Conservation (phyloP, 2,113 vertebrate genomes). For the Lycocorax pyrrhopterus region DNA sequence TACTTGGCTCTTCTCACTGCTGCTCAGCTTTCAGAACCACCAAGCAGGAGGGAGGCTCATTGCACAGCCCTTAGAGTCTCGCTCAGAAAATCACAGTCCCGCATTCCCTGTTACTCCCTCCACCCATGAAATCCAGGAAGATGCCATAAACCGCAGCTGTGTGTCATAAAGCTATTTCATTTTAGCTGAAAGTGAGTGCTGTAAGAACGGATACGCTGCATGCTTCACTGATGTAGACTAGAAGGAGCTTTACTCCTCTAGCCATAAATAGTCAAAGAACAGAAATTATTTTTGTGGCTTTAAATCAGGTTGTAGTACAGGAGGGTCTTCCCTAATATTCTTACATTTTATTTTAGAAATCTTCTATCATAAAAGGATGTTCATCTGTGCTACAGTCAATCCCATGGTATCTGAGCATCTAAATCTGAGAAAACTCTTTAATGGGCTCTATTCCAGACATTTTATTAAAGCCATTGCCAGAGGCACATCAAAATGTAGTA, state of each 20-base stretch:
- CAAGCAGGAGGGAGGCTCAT: not conserved
- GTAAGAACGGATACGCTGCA: not conserved
- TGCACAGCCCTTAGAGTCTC: not conserved
- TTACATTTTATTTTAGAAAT: not conserved
- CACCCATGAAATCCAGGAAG: not conserved
- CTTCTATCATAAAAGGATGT: not conserved
- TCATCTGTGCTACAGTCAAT: not conserved
- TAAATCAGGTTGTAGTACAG: not conserved
- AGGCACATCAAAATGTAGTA: constrained; percentile 24
- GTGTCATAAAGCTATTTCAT: not conserved
- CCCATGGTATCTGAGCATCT: not conserved
- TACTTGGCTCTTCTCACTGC: not conserved
- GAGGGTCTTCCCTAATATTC: not conserved
- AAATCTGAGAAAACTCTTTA: constrained; percentile 19
- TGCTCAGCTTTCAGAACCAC: not conserved
- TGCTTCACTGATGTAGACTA: not conserved
- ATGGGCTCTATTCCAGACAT: not conserved
- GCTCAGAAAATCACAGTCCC: not conserved
- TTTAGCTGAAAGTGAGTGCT: not conserved
- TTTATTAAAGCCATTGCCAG: constrained; percentile 39
- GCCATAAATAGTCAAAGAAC: not conserved
- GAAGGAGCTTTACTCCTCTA: not conserved
- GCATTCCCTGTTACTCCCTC: not conserved
- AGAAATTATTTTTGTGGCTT: not conserved
- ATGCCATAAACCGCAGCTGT: not conserved